phyloP scores from a whole-genome alignment of 2,888 invertebrate species.

The Bugulina stolonifera region DNA sequence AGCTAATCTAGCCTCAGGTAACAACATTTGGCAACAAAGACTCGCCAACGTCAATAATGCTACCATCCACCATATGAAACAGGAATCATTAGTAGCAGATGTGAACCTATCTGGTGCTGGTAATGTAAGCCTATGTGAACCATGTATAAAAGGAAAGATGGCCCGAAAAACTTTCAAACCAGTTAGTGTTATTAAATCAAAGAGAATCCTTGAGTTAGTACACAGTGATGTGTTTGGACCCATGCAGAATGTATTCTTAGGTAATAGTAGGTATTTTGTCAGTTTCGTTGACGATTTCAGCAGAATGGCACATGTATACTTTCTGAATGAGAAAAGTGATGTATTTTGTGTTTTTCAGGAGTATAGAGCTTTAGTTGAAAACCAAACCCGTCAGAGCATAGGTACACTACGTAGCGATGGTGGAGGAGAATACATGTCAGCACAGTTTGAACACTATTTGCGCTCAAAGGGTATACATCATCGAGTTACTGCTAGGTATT shows the following conservation, averaged over 20 bases:
- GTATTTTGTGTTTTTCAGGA: slow-evolving; percentile 29
- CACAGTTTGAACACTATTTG: slow-evolving; percentile 33
- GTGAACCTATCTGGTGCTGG: too few relatives aligned
- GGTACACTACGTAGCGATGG: slow-evolving; percentile 28
- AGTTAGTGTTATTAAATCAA: slow-evolving; percentile 1
- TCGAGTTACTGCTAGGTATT: slow-evolving; percentile 39
- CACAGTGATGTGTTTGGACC: slow-evolving; percentile 31
- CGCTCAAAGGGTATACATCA: slow-evolving; percentile 38
- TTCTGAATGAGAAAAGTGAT: slow-evolving; percentile 28
- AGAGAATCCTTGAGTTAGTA: slow-evolving; percentile 23
- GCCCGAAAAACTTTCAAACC: not conserved
- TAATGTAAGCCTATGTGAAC: too few relatives aligned
- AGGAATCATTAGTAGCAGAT: too few relatives aligned
- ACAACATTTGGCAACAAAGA: not conserved
- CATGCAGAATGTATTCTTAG: slow-evolving; percentile 26
- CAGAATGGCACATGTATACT: slow-evolving; percentile 27
- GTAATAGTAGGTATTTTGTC: slow-evolving; percentile 29
- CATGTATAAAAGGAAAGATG: too few relatives aligned
- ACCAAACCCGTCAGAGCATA: slow-evolving; percentile 27
- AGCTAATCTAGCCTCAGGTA: not conserved
- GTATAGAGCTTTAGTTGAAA: slow-evolving; percentile 28
- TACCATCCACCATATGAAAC: not conserved
- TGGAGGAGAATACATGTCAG: slow-evolving; percentile 31
- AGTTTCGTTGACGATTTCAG: slow-evolving; percentile 30
- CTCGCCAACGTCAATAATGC: not conserved